Conservation (phyloP, 2,888 invertebrate genomes). For the Eupithecia pulchellata region DNA sequence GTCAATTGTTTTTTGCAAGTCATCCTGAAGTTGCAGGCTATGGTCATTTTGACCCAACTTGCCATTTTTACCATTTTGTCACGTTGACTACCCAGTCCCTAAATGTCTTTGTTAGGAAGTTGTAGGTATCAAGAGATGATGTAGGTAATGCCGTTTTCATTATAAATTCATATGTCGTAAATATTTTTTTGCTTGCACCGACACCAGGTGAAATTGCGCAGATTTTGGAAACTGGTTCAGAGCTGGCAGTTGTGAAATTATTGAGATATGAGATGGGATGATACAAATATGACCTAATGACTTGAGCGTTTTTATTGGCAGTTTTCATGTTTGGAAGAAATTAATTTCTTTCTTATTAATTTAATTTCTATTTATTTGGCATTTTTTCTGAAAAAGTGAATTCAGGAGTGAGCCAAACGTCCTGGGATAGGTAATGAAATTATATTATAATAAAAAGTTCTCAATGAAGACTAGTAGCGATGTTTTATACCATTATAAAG, state of each 20-base stretch:
- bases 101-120: no score
- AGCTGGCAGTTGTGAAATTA: slow-evolving; percentile 16
- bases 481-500: not conserved
- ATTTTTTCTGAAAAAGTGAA: not conserved
- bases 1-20: no score
- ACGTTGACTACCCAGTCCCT: no score
- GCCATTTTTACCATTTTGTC: no score
- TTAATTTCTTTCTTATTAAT: not conserved
- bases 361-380: not conserved
- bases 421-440: no score
- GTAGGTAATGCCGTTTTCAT: slow-evolving; percentile 6
- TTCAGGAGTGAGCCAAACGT: no score
- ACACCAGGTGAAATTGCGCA: slow-evolving; percentile 34
- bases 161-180: slow-evolving; percentile 45
- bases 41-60: no score
- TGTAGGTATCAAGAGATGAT: not conserved
- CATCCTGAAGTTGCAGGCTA: no score
- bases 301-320: not conserved
- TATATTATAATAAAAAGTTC: no score
- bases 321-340: not conserved
- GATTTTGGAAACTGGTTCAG: slow-evolving; percentile 31
- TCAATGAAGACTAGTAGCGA: no score
- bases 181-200: slow-evolving; percentile 28
- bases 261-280: slow-evolving; percentile 1
- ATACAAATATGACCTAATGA: not conserved